These are phyloP conservation scores for Esox lucius DNA, from an alignment of 2,797 vertebrate species.

Conservation along the genomic window DNA sequence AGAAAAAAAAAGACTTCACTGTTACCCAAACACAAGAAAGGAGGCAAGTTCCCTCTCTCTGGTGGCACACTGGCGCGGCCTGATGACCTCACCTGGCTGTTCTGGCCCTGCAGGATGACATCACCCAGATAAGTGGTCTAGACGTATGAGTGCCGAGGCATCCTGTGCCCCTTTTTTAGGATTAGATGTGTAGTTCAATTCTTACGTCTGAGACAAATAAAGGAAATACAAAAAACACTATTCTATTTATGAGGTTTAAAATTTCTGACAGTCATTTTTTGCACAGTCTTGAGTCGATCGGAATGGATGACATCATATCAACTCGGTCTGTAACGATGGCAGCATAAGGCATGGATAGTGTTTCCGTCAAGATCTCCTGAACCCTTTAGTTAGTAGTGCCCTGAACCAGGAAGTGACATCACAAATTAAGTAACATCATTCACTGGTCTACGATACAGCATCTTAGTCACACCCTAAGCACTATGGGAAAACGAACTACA, in stretches of 20 bases:
- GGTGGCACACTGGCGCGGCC: conserved; percentile 58
- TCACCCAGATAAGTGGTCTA: conserved; percentile 7
- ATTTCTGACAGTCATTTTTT: background rate
- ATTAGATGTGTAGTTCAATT: background rate
- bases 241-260: background rate
- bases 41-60: conserved; percentile 55
- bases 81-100: conserved; percentile 49
- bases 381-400: conserved; percentile 14
- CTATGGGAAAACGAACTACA: background rate
- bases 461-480: background rate
- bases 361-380: conserved; percentile 47
- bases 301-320: conserved; percentile 47
- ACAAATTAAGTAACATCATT: background rate
- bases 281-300: conserved; percentile 26
- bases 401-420: conserved; percentile 5
- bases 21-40: conserved; percentile 49
- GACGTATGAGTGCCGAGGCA: background rate
- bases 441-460: background rate
- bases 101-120: conserved; percentile 32
- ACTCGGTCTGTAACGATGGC: conserved; percentile 7
- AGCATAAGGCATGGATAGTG: conserved; percentile 21
- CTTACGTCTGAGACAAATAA: background rate
- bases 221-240: background rate
- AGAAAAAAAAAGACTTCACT: conserved; percentile 51
- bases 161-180: background rate